Percentiles rank a stretch among this genome's conserved stretches.
These are phyloP conservation scores for Colaptes auratus DNA, from an alignment of 2,113 vertebrate genomes.

Conservation along the genomic window DNA sequence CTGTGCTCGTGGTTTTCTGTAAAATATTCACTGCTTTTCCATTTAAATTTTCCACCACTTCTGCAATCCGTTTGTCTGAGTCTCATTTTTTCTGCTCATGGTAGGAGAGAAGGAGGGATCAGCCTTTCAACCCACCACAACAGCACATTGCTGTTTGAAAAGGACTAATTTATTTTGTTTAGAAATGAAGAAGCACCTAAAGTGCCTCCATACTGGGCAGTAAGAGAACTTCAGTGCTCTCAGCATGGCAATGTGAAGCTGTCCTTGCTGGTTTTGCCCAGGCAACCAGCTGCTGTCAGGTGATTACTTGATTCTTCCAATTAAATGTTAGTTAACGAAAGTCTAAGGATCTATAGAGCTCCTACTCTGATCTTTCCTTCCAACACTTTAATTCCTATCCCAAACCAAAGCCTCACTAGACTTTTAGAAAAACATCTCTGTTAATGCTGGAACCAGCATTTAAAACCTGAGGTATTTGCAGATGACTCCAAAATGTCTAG, in stretches of 20 bases:
- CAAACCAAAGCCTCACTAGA: neutral
- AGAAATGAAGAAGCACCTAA: neutral
- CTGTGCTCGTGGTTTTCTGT: too few species aligned
- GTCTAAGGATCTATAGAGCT: neutral
- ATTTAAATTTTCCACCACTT: too few species aligned
- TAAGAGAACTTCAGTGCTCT: neutral
- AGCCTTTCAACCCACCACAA: too few species aligned
- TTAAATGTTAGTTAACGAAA: neutral
- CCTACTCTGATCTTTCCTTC: neutral
- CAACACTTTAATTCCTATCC: neutral
- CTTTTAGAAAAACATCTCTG: neutral
- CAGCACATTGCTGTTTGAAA: neutral
- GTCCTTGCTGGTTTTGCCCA: neutral
- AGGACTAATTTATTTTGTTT: neutral
- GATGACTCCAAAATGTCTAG: neutral
- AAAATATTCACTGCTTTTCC: too few species aligned
- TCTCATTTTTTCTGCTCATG: too few species aligned
- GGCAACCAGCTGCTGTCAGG: neutral
- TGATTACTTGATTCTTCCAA: neutral
- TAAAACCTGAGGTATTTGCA: neutral
- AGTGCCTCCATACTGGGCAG: accelerated
- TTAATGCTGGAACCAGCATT: neutral
- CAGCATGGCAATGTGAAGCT: accelerated
- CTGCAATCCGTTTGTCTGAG: too few species aligned
- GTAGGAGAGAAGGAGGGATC: too few species aligned